Percentiles rank a stretch among this genome's conserved stretches.
Conservation (phyloP, 92 coral and sea anemone genomes). For the Heteractis magnifica region DNA sequence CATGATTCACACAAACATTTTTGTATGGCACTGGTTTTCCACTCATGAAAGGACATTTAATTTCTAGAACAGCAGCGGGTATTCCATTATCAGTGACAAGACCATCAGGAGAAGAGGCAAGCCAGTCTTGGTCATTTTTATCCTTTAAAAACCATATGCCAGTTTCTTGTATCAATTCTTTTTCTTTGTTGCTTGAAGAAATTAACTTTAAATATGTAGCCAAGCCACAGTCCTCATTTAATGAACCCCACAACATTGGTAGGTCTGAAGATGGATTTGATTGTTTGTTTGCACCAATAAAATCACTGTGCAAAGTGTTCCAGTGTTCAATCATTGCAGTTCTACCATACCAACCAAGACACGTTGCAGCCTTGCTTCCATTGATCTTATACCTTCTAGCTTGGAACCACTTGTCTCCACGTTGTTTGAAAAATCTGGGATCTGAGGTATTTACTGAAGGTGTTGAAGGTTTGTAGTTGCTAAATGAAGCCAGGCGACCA, state of each 20-base stretch:
- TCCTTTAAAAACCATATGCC: constrained; percentile 29
- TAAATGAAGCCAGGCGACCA: background rate
- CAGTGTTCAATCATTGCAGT: constrained; percentile 25
- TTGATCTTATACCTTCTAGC: constrained; percentile 34
- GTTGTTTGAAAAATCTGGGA: constrained; percentile 27
- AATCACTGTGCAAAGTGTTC: constrained; percentile 5
- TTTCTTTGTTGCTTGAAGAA: background rate
- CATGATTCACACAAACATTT: constrained; percentile 26
- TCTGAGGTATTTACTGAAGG: background rate
- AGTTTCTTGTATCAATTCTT: constrained; percentile 12
- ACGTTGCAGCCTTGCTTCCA: constrained; percentile 47
- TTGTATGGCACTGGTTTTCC: constrained; percentile 41
- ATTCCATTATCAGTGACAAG: background rate
- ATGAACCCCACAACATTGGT: constrained; percentile 46
- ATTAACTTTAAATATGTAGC: constrained; percentile 6
- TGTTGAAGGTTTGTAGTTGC: background rate
- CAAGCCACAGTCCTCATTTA: constrained; percentile 40
- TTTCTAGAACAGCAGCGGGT: constrained; percentile 12
- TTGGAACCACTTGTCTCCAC: background rate
- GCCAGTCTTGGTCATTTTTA: constrained; percentile 25
- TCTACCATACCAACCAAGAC: constrained; percentile 38
- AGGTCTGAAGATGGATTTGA: background rate
- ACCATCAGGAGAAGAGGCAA: constrained; percentile 42
- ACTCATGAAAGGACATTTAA: constrained; percentile 43
- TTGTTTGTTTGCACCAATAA: background rate